Percentiles rank a stretch among this genome's conserved stretches.
These are phyloP conservation scores for Leucophenga varia DNA, from an alignment of 1,140 invertebrate genomes.

Conservation along the genomic window DNA sequence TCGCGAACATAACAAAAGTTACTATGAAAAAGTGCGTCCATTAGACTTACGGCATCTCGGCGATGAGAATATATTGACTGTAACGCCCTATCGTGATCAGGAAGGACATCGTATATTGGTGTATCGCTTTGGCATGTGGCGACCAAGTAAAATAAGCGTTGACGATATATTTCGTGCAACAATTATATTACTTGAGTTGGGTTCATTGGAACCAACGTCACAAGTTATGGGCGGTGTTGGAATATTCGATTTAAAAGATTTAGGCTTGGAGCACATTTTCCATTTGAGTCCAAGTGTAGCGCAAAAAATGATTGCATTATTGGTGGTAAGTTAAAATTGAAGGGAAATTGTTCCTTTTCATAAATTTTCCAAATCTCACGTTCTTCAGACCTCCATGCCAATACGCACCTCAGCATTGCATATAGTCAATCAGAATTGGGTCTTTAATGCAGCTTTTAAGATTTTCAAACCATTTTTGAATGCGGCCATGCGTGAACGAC, in stretches of 20 bases:
- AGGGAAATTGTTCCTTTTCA: not conserved
- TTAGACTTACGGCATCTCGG: conserved; percentile 67
- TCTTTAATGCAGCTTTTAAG: conserved; percentile 75
- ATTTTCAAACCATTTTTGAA: conserved; percentile 76
- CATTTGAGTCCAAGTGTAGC: conserved; percentile 71
- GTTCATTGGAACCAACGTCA: conserved; percentile 69
- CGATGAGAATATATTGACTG: conserved; percentile 68
- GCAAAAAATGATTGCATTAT: conserved; percentile 65
- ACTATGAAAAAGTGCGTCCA: conserved; percentile 68
- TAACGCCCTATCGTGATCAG: conserved; percentile 73
- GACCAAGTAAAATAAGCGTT: conserved; percentile 65
- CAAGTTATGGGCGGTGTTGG: conserved; percentile 77
- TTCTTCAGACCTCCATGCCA: conserved; percentile 68
- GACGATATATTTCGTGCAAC: conserved; percentile 75
- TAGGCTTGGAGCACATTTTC: conserved; percentile 70
- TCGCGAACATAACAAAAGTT: conserved; percentile 70
- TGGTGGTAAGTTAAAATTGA: conserved; percentile 62
- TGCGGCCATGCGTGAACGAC: conserved; percentile 66
- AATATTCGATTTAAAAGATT: conserved; percentile 72
- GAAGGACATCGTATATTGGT: conserved; percentile 57
- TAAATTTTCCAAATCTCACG: not conserved
- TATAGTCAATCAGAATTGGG: conserved; percentile 76
- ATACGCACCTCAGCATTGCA: conserved; percentile 74
- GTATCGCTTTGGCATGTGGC: conserved; percentile 66
- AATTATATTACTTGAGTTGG: conserved; percentile 70